These are phyloP conservation scores for Epinotia nisella DNA, from an alignment of 2,888 invertebrate species.

Conservation along the genomic window DNA sequence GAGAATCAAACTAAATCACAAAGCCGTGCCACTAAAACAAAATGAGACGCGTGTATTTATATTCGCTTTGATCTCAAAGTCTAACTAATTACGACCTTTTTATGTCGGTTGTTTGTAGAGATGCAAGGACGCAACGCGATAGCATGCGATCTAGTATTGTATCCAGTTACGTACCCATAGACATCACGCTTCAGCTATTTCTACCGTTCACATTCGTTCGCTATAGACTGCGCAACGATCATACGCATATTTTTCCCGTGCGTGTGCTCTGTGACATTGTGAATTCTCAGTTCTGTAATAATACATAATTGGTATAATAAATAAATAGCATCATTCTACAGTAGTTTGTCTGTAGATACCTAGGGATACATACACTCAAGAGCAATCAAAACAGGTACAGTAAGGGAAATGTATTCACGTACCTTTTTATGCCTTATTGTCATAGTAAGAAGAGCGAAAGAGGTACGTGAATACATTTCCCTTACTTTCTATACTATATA, in stretches of 20 bases:
- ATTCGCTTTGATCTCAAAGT: slow-evolving; percentile 24
- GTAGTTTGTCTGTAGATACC: too few relatives aligned
- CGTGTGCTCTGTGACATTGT: slow-evolving; percentile 9
- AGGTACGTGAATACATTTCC: too few relatives aligned
- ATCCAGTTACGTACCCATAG: slow-evolving; percentile 29
- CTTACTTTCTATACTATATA: too few relatives aligned
- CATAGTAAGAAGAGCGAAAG: too few relatives aligned
- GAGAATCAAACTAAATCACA: slow-evolving; percentile 18
- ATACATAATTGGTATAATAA: not conserved
- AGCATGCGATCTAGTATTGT: slow-evolving; percentile 28
- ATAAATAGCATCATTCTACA: too few relatives aligned
- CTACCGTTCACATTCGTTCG: slow-evolving; percentile 32
- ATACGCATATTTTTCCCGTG: slow-evolving; percentile 17
- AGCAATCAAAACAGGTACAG: too few relatives aligned
- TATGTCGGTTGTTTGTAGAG: slow-evolving; percentile 24
- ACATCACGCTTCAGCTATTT: slow-evolving; percentile 40
- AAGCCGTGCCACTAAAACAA: slow-evolving; percentile 16
- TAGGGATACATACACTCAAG: too few relatives aligned
- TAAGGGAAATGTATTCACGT: too few relatives aligned
- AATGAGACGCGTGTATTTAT: slow-evolving; percentile 28
- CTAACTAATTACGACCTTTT: slow-evolving; percentile 26
- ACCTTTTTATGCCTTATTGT: too few relatives aligned
- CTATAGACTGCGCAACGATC: slow-evolving; percentile 24
- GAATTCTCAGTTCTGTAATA: not conserved
- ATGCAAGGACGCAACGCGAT: slow-evolving; percentile 37